Evolutionary conservation across 2,113 vertebrate species (phyloP).

Genomic region (Rhombomys opimus): DNA sequence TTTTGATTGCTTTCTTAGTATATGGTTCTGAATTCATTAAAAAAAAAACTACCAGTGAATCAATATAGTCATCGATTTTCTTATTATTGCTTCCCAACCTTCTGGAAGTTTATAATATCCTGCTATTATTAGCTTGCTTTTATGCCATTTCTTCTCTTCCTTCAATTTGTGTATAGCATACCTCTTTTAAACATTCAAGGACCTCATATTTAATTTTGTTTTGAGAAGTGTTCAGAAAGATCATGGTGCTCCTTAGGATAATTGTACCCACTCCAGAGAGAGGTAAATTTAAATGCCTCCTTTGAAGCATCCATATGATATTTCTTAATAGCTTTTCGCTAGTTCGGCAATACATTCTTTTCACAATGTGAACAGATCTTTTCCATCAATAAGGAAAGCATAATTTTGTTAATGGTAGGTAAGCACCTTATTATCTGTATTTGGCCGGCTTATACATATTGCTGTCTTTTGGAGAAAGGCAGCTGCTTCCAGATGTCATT

Average conservation of each 20-base stretch:
- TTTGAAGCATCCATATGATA: conserved; percentile 27
- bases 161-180: conserved; percentile 60
- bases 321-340: conserved; percentile 58
- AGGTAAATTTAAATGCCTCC: conserved; percentile 58
- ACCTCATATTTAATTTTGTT: conserved; percentile 73
- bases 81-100: conserved; percentile 30
- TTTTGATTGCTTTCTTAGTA: conserved; percentile 17
- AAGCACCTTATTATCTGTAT: conserved; percentile 74
- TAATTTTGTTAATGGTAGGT: conserved; percentile 80
- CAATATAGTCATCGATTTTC: conserved; percentile 20
- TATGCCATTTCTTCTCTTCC: conserved; percentile 9
- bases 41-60: background rate
- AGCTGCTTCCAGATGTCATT: conserved; percentile 78
- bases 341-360: conserved; percentile 57
- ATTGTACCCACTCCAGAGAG: conserved; percentile 42
- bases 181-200: conserved; percentile 59
- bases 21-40: conserved; percentile 43
- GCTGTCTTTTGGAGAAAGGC: conserved; percentile 69
- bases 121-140: conserved; percentile 62
- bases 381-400: conserved; percentile 72
- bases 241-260: conserved; percentile 58
- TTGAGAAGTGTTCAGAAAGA: conserved; percentile 59
- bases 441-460: conserved; percentile 70
- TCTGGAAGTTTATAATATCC: conserved; percentile 53
- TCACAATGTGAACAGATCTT: conserved; percentile 68